These are phyloP conservation scores for Sphaerodactylus townsendi DNA, from an alignment of 2,113 vertebrate species.

Conservation along the genomic window DNA sequence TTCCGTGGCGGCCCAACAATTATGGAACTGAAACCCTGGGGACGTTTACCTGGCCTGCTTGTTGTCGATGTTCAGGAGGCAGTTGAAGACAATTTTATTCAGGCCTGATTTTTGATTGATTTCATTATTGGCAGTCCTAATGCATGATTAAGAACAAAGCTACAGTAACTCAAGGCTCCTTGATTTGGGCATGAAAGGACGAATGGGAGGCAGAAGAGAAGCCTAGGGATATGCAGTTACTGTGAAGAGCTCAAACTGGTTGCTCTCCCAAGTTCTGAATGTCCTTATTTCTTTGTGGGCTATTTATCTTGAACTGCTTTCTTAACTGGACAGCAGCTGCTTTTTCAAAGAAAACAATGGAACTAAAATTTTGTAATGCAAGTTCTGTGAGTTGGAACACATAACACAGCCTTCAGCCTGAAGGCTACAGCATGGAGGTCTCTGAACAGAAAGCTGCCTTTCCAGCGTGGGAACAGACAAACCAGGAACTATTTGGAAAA, in stretches of 20 bases:
- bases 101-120: too few relatives aligned
- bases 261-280: conserved; percentile 28
- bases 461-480: neutral
- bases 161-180: neutral
- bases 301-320: conserved; percentile 32
- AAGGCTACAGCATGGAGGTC: neutral
- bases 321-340: neutral
- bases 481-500: conserved; percentile 28
- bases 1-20: too few relatives aligned
- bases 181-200: neutral
- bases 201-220: too few relatives aligned
- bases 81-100: too few relatives aligned
- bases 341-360: conserved; percentile 31
- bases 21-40: too few relatives aligned
- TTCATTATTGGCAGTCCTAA: too few relatives aligned
- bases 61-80: too few relatives aligned
- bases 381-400: neutral
- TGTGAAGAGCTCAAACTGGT: neutral
- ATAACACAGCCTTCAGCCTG: neutral
- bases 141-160: neutral
- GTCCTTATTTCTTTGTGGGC: neutral
- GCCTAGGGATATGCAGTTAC: neutral
- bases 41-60: too few relatives aligned
- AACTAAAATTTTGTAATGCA: conserved; percentile 20
- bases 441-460: neutral